Conservation (phyloP, 1,140 invertebrate genomes). For the Pseudomyrmex gracilis region DNA sequence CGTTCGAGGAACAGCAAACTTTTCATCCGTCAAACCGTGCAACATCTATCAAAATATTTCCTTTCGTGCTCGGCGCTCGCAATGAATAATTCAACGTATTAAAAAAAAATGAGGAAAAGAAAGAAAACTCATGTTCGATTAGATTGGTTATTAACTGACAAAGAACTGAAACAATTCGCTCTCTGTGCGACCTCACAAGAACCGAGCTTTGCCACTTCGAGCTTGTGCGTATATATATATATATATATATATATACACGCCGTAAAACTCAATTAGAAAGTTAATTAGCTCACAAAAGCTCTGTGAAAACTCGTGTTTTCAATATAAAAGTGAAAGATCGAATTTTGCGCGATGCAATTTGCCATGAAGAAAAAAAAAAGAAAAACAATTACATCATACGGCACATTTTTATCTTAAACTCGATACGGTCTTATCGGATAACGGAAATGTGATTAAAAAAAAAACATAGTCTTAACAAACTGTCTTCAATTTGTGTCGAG, state of each 20-base stretch:
- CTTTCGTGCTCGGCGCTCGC: neutral
- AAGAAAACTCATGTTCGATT: too few relatives aligned
- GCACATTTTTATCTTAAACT: conserved; percentile 24
- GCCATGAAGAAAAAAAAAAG: conserved; percentile 6
- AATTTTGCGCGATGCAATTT: conserved; percentile 22
- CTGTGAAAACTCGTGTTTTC: neutral
- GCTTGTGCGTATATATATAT: too few relatives aligned
- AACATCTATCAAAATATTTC: neutral
- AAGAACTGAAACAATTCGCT: neutral
- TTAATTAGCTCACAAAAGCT: conserved; percentile 2
- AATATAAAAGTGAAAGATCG: neutral
- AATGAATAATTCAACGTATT: neutral
- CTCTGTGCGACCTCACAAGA: too few relatives aligned
- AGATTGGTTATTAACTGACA: neutral
- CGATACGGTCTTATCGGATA: conserved; percentile 14
- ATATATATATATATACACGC: too few relatives aligned
- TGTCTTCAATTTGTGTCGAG: neutral
- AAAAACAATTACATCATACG: conserved; percentile 27
- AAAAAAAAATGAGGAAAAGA: too few relatives aligned
- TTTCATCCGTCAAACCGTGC: neutral
- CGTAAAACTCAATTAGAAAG: conserved; percentile 1
- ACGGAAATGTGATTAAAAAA: conserved; percentile 17
- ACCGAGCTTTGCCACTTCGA: too few relatives aligned
- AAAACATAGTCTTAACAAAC: neutral
- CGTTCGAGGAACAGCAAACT: neutral